These are phyloP conservation scores for Sebastes itinus DNA, from an alignment of 2,797 vertebrate genomes.

Conservation along the genomic window DNA sequence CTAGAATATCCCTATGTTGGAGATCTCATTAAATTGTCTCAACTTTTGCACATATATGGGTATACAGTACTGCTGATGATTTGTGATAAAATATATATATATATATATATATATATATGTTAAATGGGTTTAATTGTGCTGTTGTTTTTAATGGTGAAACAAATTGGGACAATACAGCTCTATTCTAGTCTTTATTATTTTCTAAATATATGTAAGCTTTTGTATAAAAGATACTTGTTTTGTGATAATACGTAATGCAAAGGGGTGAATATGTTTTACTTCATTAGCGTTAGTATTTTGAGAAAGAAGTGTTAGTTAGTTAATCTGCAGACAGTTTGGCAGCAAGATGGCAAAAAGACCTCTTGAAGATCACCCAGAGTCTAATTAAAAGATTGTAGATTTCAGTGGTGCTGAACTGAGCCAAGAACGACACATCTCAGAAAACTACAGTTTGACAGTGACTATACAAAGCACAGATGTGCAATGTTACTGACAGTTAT, in stretches of 20 bases:
- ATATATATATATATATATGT: too few species aligned
- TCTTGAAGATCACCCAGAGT: conserved; percentile 19
- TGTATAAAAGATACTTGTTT: not conserved
- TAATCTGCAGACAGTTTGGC: conserved; percentile 1
- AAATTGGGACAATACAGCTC: not conserved
- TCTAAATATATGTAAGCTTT: not conserved
- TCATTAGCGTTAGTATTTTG: not conserved
- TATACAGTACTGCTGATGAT: not conserved
- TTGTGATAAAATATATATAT: too few species aligned
- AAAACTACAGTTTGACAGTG: too few species aligned
- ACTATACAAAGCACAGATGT: not conserved
- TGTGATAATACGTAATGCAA: not conserved
- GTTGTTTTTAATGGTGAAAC: not conserved
- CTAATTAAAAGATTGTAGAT: conserved; percentile 21
- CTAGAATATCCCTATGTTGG: not conserved
- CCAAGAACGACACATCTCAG: too few species aligned
- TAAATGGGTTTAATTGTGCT: not conserved
- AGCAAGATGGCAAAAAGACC: not conserved
- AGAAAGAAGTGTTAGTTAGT: not conserved
- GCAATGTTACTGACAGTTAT: not conserved
- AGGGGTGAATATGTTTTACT: not conserved
- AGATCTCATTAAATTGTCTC: not conserved
- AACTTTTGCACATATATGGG: not conserved
- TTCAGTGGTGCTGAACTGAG: not conserved
- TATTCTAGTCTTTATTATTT: not conserved